These are phyloP conservation scores for Archips xylosteana DNA, from an alignment of 2,888 invertebrate species.

Conservation along the genomic window DNA sequence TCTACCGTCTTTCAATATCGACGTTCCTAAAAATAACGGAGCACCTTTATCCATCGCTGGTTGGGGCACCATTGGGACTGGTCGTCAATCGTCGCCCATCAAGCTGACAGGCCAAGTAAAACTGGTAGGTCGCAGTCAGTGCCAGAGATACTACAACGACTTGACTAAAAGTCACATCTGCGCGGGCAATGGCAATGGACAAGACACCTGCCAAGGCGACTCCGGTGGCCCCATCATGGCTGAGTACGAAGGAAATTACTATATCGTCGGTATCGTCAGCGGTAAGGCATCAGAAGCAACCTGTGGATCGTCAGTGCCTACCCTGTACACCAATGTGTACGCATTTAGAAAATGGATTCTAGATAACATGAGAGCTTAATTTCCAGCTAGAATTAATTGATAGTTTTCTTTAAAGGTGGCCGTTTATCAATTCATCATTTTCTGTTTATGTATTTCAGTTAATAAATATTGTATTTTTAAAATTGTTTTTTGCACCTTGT, in stretches of 20 bases:
- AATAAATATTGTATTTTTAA: not conserved
- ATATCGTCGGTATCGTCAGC: constrained; percentile 26
- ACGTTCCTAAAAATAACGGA: constrained; percentile 18
- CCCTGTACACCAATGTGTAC: constrained; percentile 30
- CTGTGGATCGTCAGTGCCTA: constrained; percentile 6
- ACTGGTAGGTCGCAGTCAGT: constrained; percentile 7
- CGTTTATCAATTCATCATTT: not conserved
- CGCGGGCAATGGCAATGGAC: constrained; percentile 9
- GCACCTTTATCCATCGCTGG: constrained; percentile 17
- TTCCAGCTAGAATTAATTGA: too few relatives aligned
- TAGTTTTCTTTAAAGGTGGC: too few relatives aligned
- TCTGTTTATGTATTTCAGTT: not conserved
- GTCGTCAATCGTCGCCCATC: constrained; percentile 7
- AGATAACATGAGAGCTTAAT: constrained; percentile 2
- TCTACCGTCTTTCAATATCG: constrained; percentile 27
- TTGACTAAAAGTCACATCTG: constrained; percentile 12
- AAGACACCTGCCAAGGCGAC: constrained; percentile 28
- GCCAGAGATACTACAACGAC: not conserved
- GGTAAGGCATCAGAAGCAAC: not conserved
- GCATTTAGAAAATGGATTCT: constrained; percentile 19
- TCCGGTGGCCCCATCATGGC: constrained; percentile 30
- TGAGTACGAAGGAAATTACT: constrained; percentile 7
- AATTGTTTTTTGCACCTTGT: too few relatives aligned
- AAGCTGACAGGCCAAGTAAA: constrained; percentile 24
- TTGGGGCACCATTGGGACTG: constrained; percentile 19